Base-by-base conservation (phyloP, 2,797 vertebrate species). In the Epinephelus coioides region DNA sequence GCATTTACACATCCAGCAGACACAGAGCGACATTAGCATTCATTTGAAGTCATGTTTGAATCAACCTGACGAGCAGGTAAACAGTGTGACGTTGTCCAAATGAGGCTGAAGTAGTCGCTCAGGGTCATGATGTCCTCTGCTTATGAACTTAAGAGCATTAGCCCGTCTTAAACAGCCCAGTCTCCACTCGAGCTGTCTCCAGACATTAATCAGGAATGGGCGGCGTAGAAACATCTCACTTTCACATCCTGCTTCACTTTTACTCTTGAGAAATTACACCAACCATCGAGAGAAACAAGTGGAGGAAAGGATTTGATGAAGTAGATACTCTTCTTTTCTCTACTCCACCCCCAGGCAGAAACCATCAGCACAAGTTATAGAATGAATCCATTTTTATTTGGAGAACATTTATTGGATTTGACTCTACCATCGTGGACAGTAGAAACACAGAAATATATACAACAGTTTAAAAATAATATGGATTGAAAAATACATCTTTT, bases 121-220 rank as follows among this genome's bases (percentile, higher is more conserved):
- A 11, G 65, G 87, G 88, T 93, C 88, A 92, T 74, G 0, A 46
- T 86, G 92, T 90, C 91, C 92, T 94, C 88, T 88, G 81, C 90
- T 94, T 76, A 92, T 73, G 73, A 84, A 87, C 86, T 79, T 94
- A 94, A 88, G 86, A 85, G 92, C 90, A 88, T 95, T 93, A 93
- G 63, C 68, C 53, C 27, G 68, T 83, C 82, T 91, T 93, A 93
- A 91, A 92, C 76, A 47, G 66, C 25, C 69, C 70, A 11, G 49
- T 85, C 73, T 85, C 77, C 79, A 51, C 76, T 44, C 60, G 57
- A 85, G 62, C 86, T 81, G 79, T 88, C 79, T 88, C 74, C 51
- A 63, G 75, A 61, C 83, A 72, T 88, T 88, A 84, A 83, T 86
- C 88, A 75, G 68, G 61, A 66, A 59, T 50, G 0, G 63, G 15